Conservation (phyloP, 2,888 invertebrate genomes). For the Macroteleia sp. region DNA sequence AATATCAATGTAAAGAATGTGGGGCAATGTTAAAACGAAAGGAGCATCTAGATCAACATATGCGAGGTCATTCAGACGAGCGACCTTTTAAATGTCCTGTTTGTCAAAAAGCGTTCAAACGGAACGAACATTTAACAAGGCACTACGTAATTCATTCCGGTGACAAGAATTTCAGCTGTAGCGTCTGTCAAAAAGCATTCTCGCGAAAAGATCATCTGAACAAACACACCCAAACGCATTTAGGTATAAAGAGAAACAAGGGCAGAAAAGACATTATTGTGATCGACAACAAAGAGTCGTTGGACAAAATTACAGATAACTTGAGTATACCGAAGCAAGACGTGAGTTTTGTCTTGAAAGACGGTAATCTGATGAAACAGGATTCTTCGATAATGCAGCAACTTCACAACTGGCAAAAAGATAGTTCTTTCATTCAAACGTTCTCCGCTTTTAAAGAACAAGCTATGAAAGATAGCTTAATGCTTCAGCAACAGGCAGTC, state of each 20-base stretch:
- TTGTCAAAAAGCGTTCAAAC: slow-evolving; percentile 84
- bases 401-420: slow-evolving; percentile 79
- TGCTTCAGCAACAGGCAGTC: slow-evolving; percentile 77
- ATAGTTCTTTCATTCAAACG: slow-evolving; percentile 77
- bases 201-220: slow-evolving; percentile 85
- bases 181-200: slow-evolving; percentile 85
- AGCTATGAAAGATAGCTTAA: slow-evolving; percentile 74
- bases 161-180: slow-evolving; percentile 84
- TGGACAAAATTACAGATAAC: slow-evolving; percentile 69
- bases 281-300: slow-evolving; percentile 70
- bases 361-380: slow-evolving; percentile 74
- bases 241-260: slow-evolving; percentile 78
- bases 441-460: slow-evolving; percentile 81
- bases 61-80: slow-evolving; percentile 84
- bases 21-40: slow-evolving; percentile 85
- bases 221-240: slow-evolving; percentile 85
- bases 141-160: slow-evolving; percentile 85
- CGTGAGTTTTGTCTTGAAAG: slow-evolving; percentile 73
- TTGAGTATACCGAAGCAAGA: slow-evolving; percentile 72
- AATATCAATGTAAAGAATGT: slow-evolving; percentile 85
- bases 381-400: slow-evolving; percentile 77
- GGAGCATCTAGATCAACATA: slow-evolving; percentile 85
- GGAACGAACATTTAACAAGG: slow-evolving; percentile 85
- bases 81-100: slow-evolving; percentile 83
- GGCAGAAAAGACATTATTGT: slow-evolving; percentile 74